Evolutionary conservation across 2,888 invertebrate genomes (phyloP).

Genomic region (Elgonia sp.): DNA sequence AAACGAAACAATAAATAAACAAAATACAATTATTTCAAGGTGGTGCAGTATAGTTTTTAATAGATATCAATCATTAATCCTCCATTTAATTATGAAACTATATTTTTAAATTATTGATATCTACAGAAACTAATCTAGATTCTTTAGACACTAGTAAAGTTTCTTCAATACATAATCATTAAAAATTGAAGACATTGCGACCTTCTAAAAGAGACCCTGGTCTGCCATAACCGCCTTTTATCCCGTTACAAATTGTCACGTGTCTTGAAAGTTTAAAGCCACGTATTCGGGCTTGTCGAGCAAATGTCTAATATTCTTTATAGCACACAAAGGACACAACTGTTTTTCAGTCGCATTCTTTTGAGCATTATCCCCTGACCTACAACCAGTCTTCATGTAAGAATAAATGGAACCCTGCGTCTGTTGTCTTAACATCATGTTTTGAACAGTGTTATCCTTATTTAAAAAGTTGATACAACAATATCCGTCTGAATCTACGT

Average conservation of each 20-base stretch:
- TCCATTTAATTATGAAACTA: no score
- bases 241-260: slow-evolving; percentile 76
- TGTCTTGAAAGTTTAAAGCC: slow-evolving; percentile 79
- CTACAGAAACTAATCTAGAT: no score
- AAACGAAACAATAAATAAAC: no score
- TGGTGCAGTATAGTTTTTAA: no score
- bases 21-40: no score
- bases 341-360: slow-evolving; percentile 81
- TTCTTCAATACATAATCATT: no score
- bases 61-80: no score
- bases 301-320: slow-evolving; percentile 85
- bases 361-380: slow-evolving; percentile 80
- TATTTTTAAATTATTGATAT: no score
- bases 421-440: background rate
- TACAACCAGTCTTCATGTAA: slow-evolving; percentile 16
- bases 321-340: slow-evolving; percentile 85
- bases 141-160: no score
- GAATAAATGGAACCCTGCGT: slow-evolving; percentile 27
- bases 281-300: slow-evolving; percentile 83
- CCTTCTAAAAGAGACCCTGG: no score
- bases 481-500: slow-evolving; percentile 84
- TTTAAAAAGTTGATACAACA: slow-evolving; percentile 77
- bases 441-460: slow-evolving; percentile 19
- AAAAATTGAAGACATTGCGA: no score
- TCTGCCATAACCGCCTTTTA: slow-evolving; percentile 12